Percentiles rank a stretch among this genome's conserved stretches.
Conservation (phyloP, 2,888 invertebrate genomes). For the Suillia variegata region DNA sequence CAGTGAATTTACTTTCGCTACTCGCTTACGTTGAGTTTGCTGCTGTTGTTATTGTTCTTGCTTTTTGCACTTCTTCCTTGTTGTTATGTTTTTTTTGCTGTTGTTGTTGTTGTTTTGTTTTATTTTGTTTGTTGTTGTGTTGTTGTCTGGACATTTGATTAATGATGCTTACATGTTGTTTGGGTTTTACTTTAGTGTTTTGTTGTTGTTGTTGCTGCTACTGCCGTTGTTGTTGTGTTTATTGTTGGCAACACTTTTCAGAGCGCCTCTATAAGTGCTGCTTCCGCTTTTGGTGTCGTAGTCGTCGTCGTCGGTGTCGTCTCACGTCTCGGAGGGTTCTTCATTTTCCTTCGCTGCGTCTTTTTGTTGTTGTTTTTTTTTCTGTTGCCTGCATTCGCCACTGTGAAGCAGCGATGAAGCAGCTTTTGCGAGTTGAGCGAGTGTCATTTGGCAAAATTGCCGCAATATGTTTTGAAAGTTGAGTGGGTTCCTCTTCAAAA, state of each 20-base stretch:
- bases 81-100: background rate
- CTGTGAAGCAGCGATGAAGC: too few species aligned
- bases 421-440: background rate
- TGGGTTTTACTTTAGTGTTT: background rate
- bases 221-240: background rate
- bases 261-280: background rate
- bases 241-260: conserved; percentile 19
- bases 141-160: conserved; percentile 51
- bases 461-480: background rate
- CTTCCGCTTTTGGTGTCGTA: background rate
- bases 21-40: conserved; percentile 30
- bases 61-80: background rate
- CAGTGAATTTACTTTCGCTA: conserved; percentile 7
- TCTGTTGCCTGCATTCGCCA: background rate
- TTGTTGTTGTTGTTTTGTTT: background rate
- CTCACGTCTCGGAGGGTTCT: background rate
- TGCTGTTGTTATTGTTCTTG: background rate
- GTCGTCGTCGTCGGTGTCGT: too few species aligned
- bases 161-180: conserved; percentile 43
- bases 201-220: too few species aligned
- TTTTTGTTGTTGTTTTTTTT: background rate
- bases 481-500: background rate
- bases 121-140: background rate
- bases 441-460: background rate
- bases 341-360: background rate